Conservation (phyloP, 2,888 invertebrate genomes). For the Encarsia formosa region DNA sequence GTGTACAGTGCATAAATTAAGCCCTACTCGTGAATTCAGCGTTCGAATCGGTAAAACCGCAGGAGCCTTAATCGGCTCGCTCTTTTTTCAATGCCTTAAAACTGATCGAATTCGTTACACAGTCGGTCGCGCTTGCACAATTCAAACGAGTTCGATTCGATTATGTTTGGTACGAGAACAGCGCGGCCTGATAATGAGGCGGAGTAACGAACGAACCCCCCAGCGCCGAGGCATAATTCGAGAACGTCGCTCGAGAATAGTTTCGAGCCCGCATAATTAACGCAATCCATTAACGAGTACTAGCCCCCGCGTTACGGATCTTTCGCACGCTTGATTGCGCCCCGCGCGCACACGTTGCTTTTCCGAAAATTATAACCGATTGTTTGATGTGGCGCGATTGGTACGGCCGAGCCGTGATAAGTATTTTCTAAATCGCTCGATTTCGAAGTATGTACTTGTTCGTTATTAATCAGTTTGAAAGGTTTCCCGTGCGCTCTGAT, state of each 20-base stretch:
- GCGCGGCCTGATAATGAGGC: conserved; percentile 13
- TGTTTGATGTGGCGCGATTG: too few species aligned
- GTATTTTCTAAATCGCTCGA: too few species aligned
- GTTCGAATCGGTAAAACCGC: too few species aligned
- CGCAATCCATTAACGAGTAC: conserved; percentile 17
- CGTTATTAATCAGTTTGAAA: too few species aligned
- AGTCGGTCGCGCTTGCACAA: not conserved
- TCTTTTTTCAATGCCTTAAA: conserved; percentile 1
- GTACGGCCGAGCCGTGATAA: too few species aligned
- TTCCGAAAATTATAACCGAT: too few species aligned
- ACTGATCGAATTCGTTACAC: conserved; percentile 5
- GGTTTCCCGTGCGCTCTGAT: too few species aligned
- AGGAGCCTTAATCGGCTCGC: not conserved
- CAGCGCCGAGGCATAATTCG: conserved; percentile 25
- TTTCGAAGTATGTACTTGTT: too few species aligned
- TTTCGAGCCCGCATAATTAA: conserved; percentile 8
- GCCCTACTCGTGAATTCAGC: too few species aligned
- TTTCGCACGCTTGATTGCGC: conserved; percentile 4
- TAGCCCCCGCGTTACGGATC: conserved; percentile 6
- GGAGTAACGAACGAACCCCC: conserved; percentile 12
- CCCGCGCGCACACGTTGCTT: too few species aligned
- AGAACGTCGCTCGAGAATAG: conserved; percentile 10
- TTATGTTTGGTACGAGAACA: conserved; percentile 7
- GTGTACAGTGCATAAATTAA: too few species aligned
- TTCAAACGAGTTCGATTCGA: conserved; percentile 8